A percentile compares a stretch with the other conserved stretches of the same genome.
Conservation (phyloP, 2,888 invertebrate genomes). For the Argyresthia goedartella region DNA sequence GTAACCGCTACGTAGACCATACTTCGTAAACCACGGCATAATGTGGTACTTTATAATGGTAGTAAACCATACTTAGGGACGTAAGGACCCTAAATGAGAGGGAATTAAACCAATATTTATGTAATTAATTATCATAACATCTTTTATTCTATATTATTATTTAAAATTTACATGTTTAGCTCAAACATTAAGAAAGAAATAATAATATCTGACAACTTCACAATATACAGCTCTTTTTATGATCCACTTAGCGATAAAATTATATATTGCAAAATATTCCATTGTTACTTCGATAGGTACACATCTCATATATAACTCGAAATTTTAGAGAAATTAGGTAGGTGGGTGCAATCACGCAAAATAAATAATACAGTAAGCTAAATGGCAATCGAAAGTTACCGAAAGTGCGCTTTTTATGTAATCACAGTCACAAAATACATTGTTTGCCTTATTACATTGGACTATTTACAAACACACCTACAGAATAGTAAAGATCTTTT, state of each 20-base stretch:
- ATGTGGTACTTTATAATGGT: no score
- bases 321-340: slow-evolving; percentile 11
- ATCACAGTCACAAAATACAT: slow-evolving; percentile 62
- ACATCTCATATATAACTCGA: slow-evolving; percentile 24
- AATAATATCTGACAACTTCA: slow-evolving; percentile 70
- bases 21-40: no score
- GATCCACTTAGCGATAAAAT: slow-evolving; percentile 58
- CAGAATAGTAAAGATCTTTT: slow-evolving; percentile 49
- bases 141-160: slow-evolving; percentile 71
- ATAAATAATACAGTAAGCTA: neutral
- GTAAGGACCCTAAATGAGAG: neutral
- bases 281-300: slow-evolving; percentile 46
- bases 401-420: slow-evolving; percentile 38
- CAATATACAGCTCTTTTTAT: slow-evolving; percentile 66
- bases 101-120: slow-evolving; percentile 57
- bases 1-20: no score
- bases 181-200: slow-evolving; percentile 69
- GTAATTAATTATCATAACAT: slow-evolving; percentile 71
- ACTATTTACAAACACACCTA: slow-evolving; percentile 51
- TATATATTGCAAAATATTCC: slow-evolving; percentile 67
- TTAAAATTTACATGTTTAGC: slow-evolving; percentile 71
- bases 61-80: neutral
- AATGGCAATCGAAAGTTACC: slow-evolving; percentile 40
- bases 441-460: slow-evolving; percentile 42
- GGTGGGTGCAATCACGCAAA: neutral